These are phyloP conservation scores for Thera obeliscata DNA, from an alignment of 2,888 invertebrate genomes.

Conservation along the genomic window DNA sequence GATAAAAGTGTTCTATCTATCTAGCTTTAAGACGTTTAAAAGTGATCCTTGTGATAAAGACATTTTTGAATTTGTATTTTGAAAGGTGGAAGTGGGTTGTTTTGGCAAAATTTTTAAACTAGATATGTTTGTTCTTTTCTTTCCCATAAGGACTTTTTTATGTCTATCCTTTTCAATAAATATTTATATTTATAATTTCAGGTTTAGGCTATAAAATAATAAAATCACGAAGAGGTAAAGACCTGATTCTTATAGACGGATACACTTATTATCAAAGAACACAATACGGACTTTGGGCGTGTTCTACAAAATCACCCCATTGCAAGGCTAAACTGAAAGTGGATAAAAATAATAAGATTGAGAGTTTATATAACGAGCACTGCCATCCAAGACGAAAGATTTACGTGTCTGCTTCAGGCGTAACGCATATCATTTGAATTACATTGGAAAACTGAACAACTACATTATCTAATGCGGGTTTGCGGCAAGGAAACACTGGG, in stretches of 20 bases:
- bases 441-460: too few relatives aligned
- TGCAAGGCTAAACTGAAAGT: slow-evolving; percentile 50
- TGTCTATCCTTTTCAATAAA: too few relatives aligned
- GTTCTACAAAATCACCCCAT: not conserved
- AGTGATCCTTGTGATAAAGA: too few relatives aligned
- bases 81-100: too few relatives aligned
- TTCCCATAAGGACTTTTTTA: too few relatives aligned
- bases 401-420: not conserved
- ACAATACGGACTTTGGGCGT: not conserved
- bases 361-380: slow-evolving; percentile 39
- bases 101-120: too few relatives aligned
- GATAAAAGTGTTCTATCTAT: too few relatives aligned
- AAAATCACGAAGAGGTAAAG: slow-evolving; percentile 14
- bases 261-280: slow-evolving; percentile 14
- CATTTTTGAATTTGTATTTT: too few relatives aligned
- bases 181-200: not conserved
- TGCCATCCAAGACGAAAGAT: slow-evolving; percentile 40
- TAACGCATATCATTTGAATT: not conserved
- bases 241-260: slow-evolving; percentile 25
- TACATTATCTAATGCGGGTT: too few relatives aligned
- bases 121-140: too few relatives aligned
- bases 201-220: not conserved
- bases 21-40: too few relatives aligned
- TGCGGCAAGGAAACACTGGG: too few relatives aligned
- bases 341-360: slow-evolving; percentile 38